These are phyloP conservation scores for Larimichthys crocea DNA, from an alignment of 2,113 vertebrate genomes.

Conservation along the genomic window DNA sequence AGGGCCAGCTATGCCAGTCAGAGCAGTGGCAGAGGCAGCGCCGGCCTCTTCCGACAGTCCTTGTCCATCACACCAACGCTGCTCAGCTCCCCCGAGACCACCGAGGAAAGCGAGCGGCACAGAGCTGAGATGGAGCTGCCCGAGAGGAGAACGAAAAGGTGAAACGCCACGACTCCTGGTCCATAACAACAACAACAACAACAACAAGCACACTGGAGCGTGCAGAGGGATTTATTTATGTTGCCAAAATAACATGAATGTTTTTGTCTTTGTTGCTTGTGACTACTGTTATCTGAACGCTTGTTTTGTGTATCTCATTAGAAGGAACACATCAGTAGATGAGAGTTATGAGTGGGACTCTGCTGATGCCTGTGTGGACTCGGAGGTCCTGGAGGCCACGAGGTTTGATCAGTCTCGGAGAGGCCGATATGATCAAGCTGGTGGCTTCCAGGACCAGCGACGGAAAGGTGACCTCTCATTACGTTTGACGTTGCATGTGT, in stretches of 20 bases:
- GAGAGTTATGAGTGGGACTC: conserved; percentile 88
- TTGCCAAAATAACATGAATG: conserved; percentile 58
- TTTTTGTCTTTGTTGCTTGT: conserved; percentile 22
- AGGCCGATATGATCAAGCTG: conserved; percentile 59
- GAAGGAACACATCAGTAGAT: conserved; percentile 87
- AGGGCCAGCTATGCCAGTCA: conserved; percentile 86
- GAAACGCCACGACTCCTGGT: conserved; percentile 58
- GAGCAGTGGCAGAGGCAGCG: conserved; percentile 86
- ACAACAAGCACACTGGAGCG: conserved; percentile 46
- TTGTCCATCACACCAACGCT: conserved; percentile 85
- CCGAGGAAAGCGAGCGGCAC: conserved; percentile 80
- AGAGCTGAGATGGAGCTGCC: conserved; percentile 70
- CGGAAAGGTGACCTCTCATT: conserved; percentile 73
- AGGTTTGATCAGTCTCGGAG: conserved; percentile 65
- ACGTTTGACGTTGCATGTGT: conserved; percentile 43
- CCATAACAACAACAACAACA: conserved; percentile 15
- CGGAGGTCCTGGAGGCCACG: conserved; percentile 80
- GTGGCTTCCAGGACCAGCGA: conserved; percentile 77
- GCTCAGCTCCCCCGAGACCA: conserved; percentile 86
- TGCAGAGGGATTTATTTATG: conserved; percentile 49
- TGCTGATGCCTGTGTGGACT: conserved; percentile 77
- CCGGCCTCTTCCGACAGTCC: conserved; percentile 81
- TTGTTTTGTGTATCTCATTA: conserved; percentile 74
- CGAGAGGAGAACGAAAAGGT: conserved; percentile 82
- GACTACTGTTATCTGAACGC: conserved; percentile 49